Conservation (phyloP, 2,888 invertebrate species). For the Drosophila subquinaria region DNA sequence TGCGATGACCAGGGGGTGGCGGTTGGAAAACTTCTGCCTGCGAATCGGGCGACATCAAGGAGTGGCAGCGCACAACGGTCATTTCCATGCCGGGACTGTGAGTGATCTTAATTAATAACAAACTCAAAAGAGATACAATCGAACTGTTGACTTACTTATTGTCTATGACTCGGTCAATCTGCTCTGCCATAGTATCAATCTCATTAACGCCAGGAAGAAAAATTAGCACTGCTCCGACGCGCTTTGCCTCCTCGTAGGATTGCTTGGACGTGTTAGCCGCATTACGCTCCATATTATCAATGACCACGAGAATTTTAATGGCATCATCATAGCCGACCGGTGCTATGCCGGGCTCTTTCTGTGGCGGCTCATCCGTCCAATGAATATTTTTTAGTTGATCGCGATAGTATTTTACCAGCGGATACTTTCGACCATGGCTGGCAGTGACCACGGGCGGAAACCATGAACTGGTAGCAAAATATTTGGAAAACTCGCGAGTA, state of each 20-base stretch:
- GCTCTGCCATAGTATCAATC: constrained; percentile 88
- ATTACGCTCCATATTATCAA: constrained; percentile 85
- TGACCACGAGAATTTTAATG: constrained; percentile 87
- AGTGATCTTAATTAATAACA: not conserved
- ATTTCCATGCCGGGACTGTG: constrained; percentile 48
- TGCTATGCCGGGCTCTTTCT: constrained; percentile 87
- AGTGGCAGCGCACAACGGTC: constrained; percentile 87
- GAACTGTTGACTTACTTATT: constrained; percentile 44
- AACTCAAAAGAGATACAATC: not conserved
- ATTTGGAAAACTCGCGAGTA: constrained; percentile 85
- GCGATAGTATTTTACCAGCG: constrained; percentile 89
- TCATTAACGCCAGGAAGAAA: constrained; percentile 96
- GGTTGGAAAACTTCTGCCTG: constrained; percentile 88
- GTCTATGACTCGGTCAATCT: constrained; percentile 24
- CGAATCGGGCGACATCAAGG: constrained; percentile 92
- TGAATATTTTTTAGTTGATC: constrained; percentile 86
- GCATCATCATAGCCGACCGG: constrained; percentile 88
- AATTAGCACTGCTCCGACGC: constrained; percentile 89
- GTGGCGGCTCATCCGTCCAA: constrained; percentile 68
- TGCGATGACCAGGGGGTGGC: constrained; percentile 86
- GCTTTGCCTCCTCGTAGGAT: constrained; percentile 41
- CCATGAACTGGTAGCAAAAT: constrained; percentile 77
- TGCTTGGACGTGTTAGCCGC: constrained; percentile 76
- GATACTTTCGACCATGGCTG: constrained; percentile 86
- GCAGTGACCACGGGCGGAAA: constrained; percentile 88